Percentiles rank a stretch among this genome's conserved stretches.
phyloP scores from a whole-genome alignment of 2,113 vertebrate genomes.

The Rhea pennata region DNA sequence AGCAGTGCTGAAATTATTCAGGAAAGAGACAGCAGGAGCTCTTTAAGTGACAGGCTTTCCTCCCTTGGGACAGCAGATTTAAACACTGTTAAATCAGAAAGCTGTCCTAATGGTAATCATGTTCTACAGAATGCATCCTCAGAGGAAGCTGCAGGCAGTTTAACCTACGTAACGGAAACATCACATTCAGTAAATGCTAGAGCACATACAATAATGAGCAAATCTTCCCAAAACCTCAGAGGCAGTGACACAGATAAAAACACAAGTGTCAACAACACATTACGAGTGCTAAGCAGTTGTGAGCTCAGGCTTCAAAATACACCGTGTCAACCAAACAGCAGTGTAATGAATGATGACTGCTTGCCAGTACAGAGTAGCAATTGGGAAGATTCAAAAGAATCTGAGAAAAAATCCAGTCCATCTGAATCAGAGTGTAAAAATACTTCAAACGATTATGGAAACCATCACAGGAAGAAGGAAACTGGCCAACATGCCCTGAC shows the following conservation, averaged over 20 bases:
- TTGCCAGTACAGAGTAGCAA: constrained; percentile 46
- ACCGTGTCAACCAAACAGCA: neutral
- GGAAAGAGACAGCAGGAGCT: neutral
- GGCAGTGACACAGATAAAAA: neutral
- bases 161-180: neutral
- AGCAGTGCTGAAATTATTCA: neutral
- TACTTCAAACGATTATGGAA: neutral
- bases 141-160: neutral
- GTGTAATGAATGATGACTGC: neutral
- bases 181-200: neutral
- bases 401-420: constrained; percentile 35
- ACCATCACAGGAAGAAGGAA: neutral
- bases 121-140: neutral
- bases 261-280: neutral
- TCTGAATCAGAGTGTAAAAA: neutral
- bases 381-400: constrained; percentile 37
- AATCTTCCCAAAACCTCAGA: neutral
- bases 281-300: neutral
- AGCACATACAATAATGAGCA: neutral
- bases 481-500: neutral
- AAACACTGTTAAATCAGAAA: neutral
- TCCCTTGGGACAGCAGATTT: neutral
- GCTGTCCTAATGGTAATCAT: neutral
- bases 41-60: neutral
- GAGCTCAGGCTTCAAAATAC: constrained; percentile 18